phyloP scores from a whole-genome alignment of 2,797 vertebrate species.

The Protosalanx chinensis region DNA sequence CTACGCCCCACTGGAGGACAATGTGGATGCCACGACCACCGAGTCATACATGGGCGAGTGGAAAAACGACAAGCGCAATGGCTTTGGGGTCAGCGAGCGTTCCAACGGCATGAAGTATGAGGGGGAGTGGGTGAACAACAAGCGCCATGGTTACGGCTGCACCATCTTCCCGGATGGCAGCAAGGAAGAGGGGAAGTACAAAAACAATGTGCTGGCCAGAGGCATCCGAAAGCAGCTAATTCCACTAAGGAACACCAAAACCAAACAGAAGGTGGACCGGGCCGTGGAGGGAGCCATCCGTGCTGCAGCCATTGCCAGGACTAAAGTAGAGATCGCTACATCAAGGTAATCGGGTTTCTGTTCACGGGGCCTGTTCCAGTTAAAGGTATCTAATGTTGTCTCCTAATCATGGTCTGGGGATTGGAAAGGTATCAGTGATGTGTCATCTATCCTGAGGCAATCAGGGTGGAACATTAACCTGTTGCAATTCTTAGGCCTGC shows the following conservation, averaged over 20 bases:
- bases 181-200: conserved; percentile 94
- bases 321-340: conserved; percentile 94
- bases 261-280: conserved; percentile 92
- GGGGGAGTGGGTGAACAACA: conserved; percentile 93
- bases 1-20: conserved; percentile 83
- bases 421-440: background rate
- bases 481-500: background rate
- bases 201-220: conserved; percentile 90
- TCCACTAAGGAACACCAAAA: conserved; percentile 91
- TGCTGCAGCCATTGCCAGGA: conserved; percentile 89
- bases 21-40: conserved; percentile 93
- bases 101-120: conserved; percentile 96
- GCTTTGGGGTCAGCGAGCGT: conserved; percentile 91
- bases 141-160: conserved; percentile 92
- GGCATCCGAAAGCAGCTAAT: conserved; percentile 92
- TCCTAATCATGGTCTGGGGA: background rate
- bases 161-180: conserved; percentile 90
- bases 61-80: conserved; percentile 92
- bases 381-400: background rate
- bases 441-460: background rate
- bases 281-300: conserved; percentile 88
- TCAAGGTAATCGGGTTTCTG: conserved; percentile 77
- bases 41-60: conserved; percentile 94
- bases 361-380: background rate
- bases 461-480: background rate